These are phyloP conservation scores for Chaenodraco wilsoni DNA, from an alignment of 2,797 vertebrate species.

Conservation along the genomic window DNA sequence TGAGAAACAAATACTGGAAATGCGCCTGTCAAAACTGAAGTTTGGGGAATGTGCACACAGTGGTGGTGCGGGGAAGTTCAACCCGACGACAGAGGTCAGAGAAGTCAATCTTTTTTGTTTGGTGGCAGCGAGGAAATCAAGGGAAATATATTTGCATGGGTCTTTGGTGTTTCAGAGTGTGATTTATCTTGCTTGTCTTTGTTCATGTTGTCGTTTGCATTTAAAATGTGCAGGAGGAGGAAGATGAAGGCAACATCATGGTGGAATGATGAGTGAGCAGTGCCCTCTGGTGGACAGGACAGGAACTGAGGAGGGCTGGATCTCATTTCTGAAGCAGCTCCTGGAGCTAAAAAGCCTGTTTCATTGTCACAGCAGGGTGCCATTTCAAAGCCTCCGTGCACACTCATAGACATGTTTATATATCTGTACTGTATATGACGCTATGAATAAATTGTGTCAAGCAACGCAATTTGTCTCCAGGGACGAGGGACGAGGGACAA, in stretches of 20 bases:
- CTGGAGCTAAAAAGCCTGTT: slow-evolving; percentile 7
- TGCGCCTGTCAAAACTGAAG: slow-evolving; percentile 43
- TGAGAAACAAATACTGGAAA: slow-evolving; percentile 45
- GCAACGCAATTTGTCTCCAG: slow-evolving; percentile 57
- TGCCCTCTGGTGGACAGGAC: slow-evolving; percentile 72
- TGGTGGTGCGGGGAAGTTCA: slow-evolving; percentile 18
- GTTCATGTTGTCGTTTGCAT: slow-evolving; percentile 67
- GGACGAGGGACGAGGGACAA: slow-evolving; percentile 37
- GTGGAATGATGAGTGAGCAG: slow-evolving; percentile 63
- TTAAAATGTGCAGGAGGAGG: slow-evolving; percentile 28
- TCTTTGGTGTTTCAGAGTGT: slow-evolving; percentile 35
- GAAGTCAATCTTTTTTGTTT: slow-evolving; percentile 36
- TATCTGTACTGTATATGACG: slow-evolving; percentile 8
- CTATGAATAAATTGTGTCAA: slow-evolving; percentile 67
- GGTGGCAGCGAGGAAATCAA: slow-evolving; percentile 23
- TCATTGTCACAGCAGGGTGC: slow-evolving; percentile 9
- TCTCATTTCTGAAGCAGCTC: slow-evolving; percentile 1
- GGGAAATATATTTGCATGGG: slow-evolving; percentile 49
- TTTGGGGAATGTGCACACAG: slow-evolving; percentile 21
- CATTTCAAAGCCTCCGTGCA: slow-evolving; percentile 26
- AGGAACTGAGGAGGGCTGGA: neutral
- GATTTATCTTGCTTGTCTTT: slow-evolving; percentile 61
- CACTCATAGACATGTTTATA: neutral
- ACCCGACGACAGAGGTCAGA: slow-evolving; percentile 52
- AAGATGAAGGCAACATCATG: neutral